These are phyloP conservation scores for Dioctria linearis DNA, from an alignment of 2,888 invertebrate genomes.

Conservation along the genomic window DNA sequence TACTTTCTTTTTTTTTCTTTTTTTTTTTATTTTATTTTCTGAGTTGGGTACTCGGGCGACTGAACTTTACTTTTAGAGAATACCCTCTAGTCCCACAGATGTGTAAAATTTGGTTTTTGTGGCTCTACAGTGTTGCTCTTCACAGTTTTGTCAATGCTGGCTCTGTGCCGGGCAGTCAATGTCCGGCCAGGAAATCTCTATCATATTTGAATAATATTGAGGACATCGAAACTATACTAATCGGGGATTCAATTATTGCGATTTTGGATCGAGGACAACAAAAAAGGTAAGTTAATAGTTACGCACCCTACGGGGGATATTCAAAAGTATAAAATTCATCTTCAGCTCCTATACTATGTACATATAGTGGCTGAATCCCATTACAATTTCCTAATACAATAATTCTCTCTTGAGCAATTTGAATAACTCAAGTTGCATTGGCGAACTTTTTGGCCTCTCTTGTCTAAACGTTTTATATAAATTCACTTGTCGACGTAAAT, in stretches of 20 bases:
- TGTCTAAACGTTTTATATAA: slow-evolving; percentile 28
- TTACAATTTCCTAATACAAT: slow-evolving; percentile 35
- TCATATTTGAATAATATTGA: slow-evolving; percentile 65
- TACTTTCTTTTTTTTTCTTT: not conserved
- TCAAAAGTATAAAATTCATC: not conserved
- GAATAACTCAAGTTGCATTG: not conserved
- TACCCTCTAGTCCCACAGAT: slow-evolving; percentile 56
- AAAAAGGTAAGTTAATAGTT: slow-evolving; percentile 66
- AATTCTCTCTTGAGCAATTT: slow-evolving; percentile 1
- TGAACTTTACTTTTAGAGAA: slow-evolving; percentile 34
- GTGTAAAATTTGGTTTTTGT: slow-evolving; percentile 58
- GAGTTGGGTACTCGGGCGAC: slow-evolving; percentile 6
- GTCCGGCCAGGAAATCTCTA: slow-evolving; percentile 63
- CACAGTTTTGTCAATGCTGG: slow-evolving; percentile 59
- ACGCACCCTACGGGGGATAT: not conserved
- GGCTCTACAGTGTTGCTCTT: slow-evolving; percentile 59
- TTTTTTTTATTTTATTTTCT: slow-evolving; percentile 6
- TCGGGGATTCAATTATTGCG: slow-evolving; percentile 67
- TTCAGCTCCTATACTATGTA: not conserved
- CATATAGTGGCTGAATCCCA: not conserved
- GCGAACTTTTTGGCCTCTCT: not conserved
- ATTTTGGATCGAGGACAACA: slow-evolving; percentile 67
- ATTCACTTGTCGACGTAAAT: slow-evolving; percentile 8
- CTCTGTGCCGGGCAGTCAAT: slow-evolving; percentile 61
- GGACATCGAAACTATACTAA: slow-evolving; percentile 68